Percentiles rank a stretch among this genome's conserved stretches.
phyloP scores from a whole-genome alignment of 2,113 vertebrate genomes.

The Amblyopsis rosae region DNA sequence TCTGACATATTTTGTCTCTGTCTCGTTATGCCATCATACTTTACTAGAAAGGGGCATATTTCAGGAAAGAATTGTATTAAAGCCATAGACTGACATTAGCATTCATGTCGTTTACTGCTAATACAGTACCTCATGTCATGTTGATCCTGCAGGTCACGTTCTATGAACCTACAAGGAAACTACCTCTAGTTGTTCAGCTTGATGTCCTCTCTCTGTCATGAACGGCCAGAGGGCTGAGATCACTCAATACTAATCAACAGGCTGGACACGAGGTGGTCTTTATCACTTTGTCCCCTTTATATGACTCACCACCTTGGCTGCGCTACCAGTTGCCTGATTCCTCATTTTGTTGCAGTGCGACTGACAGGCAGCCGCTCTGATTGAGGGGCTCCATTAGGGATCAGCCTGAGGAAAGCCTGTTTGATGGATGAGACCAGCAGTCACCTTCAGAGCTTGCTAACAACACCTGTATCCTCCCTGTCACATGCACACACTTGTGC shows the following conservation, averaged over 20 bases:
- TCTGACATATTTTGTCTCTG: constrained; percentile 7
- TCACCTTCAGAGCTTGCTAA: constrained; percentile 95
- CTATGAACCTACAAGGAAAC: constrained; percentile 26
- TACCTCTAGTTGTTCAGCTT: constrained; percentile 53
- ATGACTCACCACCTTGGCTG: constrained; percentile 76
- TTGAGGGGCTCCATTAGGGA: constrained; percentile 98
- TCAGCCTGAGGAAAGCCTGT: constrained; percentile 94
- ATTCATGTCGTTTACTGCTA: background rate
- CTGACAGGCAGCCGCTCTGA: constrained; percentile 82
- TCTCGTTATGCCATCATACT: constrained; percentile 46
- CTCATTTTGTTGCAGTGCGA: constrained; percentile 74
- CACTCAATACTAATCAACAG: constrained; percentile 75
- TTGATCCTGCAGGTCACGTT: constrained; percentile 4
- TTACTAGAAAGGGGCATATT: constrained; percentile 44
- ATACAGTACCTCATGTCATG: background rate
- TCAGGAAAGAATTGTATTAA: constrained; percentile 27
- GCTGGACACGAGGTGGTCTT: constrained; percentile 76
- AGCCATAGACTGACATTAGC: background rate
- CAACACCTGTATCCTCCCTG: constrained; percentile 97
- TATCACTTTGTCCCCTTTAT: constrained; percentile 79
- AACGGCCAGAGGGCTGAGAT: constrained; percentile 61
- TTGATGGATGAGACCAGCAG: constrained; percentile 97
- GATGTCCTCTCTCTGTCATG: constrained; percentile 61
- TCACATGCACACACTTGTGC: constrained; percentile 78
- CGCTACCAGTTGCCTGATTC: constrained; percentile 74